Evolutionary conservation across 2,113 vertebrate genomes (phyloP), one percentile per base, ranked within the genome.

Genomic region (Istiophorus platypterus): DNA sequence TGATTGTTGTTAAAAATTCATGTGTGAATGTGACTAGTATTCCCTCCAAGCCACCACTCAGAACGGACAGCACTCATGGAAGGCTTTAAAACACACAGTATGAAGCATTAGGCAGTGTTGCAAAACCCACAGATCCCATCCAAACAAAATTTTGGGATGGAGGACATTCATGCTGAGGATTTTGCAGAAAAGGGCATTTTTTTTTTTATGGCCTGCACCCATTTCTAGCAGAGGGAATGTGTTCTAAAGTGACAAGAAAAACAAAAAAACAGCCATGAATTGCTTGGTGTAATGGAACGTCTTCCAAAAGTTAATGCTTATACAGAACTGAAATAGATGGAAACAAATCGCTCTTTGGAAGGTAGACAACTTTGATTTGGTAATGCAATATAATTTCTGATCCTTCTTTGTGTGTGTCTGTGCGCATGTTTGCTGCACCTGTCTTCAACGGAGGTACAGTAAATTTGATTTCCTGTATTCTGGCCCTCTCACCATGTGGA

Each of bases 381-480:
- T 49, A 20, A 49, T 3, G 17, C 47, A 20, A 22, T 9, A 51
- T 57, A 1, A 6, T 57, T 22, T 56, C 12, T 4, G 3, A 6
- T 4, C 51, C 5, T n/a, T 26, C 20, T 5, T 9, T 52, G 0
- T 67, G 52, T 31, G 61, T 34, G 1, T 4, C 5, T 54, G 34
- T 18, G n/a, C 31, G 31, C 31, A n/a, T n/a, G n/a, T n/a, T n/a
- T 66, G 59, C 15, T 63, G 49, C 62, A 84, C 71, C 74, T 68
- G 59, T 79, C 61, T 63, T 18, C 11, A 24, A 66, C 8, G 3
- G 64, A 42, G 71, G 68, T 82, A 76, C 52, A 27, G 67, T 74
- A 64, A 72, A 87, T 85, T 70, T 42, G 47, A 85, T 80, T 85
- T 88, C 78, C 83, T 68, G 65, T 74, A 49, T 54, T 72, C 58